Percentiles rank a stretch among this genome's conserved stretches.
Evolutionary conservation across 2,888 invertebrate genomes (phyloP).

Genomic region (Monoplex corrugatus): DNA sequence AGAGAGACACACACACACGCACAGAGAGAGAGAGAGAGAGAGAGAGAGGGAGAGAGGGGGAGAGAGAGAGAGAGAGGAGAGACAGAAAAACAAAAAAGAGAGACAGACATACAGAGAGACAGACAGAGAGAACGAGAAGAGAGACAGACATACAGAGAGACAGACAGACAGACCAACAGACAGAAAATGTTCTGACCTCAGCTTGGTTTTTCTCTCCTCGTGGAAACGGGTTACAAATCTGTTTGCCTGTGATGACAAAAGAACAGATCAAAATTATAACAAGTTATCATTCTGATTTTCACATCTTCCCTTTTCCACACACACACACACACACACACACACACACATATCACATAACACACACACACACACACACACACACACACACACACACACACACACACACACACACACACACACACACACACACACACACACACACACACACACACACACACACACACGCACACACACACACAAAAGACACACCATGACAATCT

Average conservation of each 20-base stretch:
- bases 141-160: too few relatives aligned
- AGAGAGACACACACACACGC: too few relatives aligned
- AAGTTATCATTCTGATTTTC: background rate
- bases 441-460: background rate
- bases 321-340: background rate
- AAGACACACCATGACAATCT: background rate
- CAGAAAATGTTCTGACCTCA: conserved; percentile 83
- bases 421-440: background rate
- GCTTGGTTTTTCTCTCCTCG: conserved; percentile 91
- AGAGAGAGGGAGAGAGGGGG: too few relatives aligned
- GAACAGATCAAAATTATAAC: background rate
- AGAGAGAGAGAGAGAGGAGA: too few relatives aligned
- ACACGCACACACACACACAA: background rate
- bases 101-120: too few relatives aligned
- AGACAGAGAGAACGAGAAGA: too few relatives aligned
- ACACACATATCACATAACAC: background rate
- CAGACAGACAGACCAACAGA: too few relatives aligned
- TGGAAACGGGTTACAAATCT: conserved; percentile 96
- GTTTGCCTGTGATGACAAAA: conserved; percentile 88
- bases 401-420: background rate
- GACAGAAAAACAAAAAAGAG: too few relatives aligned
- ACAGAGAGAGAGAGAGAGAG: too few relatives aligned
- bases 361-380: background rate
- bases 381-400: background rate
- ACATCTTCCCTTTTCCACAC: background rate